phyloP scores from a whole-genome alignment of 1,140 invertebrate species.

The Acromyrmex heyeri region DNA sequence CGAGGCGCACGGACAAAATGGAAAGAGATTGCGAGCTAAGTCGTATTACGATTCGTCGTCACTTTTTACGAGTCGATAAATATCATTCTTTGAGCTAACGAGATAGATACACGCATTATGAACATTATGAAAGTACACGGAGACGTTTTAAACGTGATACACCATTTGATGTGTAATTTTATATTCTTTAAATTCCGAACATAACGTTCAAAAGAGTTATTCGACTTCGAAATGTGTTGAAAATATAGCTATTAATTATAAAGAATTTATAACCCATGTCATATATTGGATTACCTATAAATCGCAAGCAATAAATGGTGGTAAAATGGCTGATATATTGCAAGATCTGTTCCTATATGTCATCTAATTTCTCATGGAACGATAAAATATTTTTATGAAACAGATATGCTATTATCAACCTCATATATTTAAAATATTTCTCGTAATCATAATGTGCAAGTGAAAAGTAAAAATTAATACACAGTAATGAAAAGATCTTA shows the following conservation, averaged over 20 bases:
- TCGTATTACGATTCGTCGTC: constrained; percentile 10
- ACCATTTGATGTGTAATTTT: constrained; percentile 20
- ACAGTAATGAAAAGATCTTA: no score
- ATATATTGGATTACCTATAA: background rate
- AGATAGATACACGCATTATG: background rate
- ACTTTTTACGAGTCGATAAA: constrained; percentile 58
- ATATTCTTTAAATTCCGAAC: constrained; percentile 5
- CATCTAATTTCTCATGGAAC: background rate
- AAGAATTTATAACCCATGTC: constrained; percentile 19
- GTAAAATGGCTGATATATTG: background rate
- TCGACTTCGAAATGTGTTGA: background rate
- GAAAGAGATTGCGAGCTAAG: constrained; percentile 10
- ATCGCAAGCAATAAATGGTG: background rate
- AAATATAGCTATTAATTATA: constrained; percentile 23
- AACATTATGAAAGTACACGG: constrained; percentile 17
- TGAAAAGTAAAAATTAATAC: background rate
- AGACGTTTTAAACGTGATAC: constrained; percentile 7
- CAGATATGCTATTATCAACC: background rate
- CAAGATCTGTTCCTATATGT: background rate
- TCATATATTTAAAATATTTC: background rate
- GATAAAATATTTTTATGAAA: background rate
- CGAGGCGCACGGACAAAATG: constrained; percentile 46
- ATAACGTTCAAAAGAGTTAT: background rate
- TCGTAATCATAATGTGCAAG: background rate
- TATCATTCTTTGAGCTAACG: constrained; percentile 9